Base-by-base conservation (phyloP, 2,888 invertebrate genomes). In the Rhopalosiphum nymphaeae region DNA sequence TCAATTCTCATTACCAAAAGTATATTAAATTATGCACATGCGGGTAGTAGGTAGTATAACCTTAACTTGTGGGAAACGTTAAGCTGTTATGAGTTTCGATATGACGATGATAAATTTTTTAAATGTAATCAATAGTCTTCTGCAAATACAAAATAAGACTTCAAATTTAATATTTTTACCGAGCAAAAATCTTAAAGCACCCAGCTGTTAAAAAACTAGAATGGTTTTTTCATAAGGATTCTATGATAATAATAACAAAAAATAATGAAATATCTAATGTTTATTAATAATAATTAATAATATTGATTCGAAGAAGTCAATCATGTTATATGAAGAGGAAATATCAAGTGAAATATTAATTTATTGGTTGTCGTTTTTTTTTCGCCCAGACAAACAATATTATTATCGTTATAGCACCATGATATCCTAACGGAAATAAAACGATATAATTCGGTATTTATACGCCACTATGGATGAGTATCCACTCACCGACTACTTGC, bases 401-500 rank as follows among this genome's bases (percentile, higher is more conserved):
- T 67, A 67, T n/a, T 5, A n/a, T 67, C n/a, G 1, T 67, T 67
- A n/a, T 67, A n/a, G 16, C n/a, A 5, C n/a, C 5, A 5, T 67
- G n/a, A 61, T 11, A 11, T 61, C n/a, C 0, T n/a, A 16, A 67
- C 4, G 5, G 36, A 67, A 16, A 5, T 3, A 78, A 78, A 78
- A 21, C 36, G 4, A 36, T 36, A 36, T 36, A 21, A 0, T 21
- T 21, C 67, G 67, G 21, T 67, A 67, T 36, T 16, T 16, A 29
- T 67, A 36, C 36, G 3, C 67, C n/a, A 21, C n/a, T 16, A n/a
- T 67, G n/a, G 4, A n/a, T 16, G n/a, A 5, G n/a, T 36, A 0
- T 67, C 3, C 3, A 96, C 98, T 97, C 96, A 98, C 99, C 98
- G 84, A 98, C 98, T 95, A 99, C 98, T 96, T 98, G 98, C 67